These are phyloP conservation scores for Scatophagus argus DNA, from an alignment of 2,113 vertebrate species.

Conservation along the genomic window DNA sequence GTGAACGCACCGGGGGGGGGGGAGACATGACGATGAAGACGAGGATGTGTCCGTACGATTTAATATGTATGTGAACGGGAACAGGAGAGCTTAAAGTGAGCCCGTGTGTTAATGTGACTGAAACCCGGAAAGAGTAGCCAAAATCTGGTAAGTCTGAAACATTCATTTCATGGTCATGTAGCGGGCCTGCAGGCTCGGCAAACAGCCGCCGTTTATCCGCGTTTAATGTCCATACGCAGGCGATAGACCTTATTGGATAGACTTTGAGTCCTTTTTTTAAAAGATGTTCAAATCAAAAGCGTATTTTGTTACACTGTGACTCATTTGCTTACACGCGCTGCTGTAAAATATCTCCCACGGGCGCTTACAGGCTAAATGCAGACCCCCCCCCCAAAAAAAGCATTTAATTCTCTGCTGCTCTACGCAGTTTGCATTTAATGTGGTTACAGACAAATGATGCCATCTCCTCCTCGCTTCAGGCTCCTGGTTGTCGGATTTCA, in stretches of 20 bases:
- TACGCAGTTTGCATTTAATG: neutral
- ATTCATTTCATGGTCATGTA: constrained; percentile 2
- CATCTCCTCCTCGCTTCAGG: neutral
- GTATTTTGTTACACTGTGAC: neutral
- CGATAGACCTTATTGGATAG: neutral
- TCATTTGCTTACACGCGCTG: neutral
- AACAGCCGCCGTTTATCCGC: constrained; percentile 1
- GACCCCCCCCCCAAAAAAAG: neutral
- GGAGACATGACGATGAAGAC: neutral
- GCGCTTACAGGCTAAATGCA: neutral
- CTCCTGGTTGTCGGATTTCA: constrained; percentile 37
- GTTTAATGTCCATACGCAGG: neutral
- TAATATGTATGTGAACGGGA: constrained; percentile 20
- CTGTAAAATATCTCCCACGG: neutral
- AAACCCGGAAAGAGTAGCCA: constrained; percentile 14
- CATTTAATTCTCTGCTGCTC: neutral
- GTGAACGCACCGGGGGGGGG: constrained; percentile 19
- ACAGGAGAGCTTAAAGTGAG: neutral
- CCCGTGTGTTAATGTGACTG: constrained; percentile 11
- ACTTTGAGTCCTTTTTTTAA: neutral
- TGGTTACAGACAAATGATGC: neutral
- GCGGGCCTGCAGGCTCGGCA: constrained; percentile 18
- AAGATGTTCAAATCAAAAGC: neutral
- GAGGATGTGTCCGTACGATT: constrained; percentile 4
- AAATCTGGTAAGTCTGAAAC: constrained; percentile 54